A percentile compares a stretch with the other conserved stretches of the same genome.
phyloP scores from a whole-genome alignment of 2,113 vertebrate species.

The Mobula hypostoma region DNA sequence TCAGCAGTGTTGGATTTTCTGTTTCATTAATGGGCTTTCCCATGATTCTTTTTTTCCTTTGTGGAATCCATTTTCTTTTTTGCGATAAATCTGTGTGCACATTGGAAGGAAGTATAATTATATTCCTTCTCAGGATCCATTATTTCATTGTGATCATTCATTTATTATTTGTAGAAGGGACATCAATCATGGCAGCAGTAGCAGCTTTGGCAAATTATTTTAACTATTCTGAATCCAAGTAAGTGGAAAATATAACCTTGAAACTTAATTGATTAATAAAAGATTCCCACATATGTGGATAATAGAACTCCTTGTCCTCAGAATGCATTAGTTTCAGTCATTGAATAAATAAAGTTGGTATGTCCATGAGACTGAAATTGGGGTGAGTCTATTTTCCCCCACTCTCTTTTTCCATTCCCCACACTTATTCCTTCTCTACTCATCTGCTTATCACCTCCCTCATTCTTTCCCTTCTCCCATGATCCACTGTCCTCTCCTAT shows the following conservation, averaged over 20 bases:
- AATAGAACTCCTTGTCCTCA: slow-evolving; percentile 9
- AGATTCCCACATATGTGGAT: not conserved
- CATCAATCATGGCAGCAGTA: slow-evolving; percentile 27
- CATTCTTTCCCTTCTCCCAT: too few species aligned
- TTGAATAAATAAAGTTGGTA: not conserved
- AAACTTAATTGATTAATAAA: slow-evolving; percentile 25
- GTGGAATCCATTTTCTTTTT: not conserved
- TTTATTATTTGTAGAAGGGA: slow-evolving; percentile 27
- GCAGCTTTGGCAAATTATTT: slow-evolving; percentile 1
- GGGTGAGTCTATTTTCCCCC: not conserved
- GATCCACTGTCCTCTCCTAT: too few species aligned
- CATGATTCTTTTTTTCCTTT: not conserved
- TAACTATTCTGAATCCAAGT: not conserved
- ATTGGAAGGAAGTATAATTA: slow-evolving; percentile 31
- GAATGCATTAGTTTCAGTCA: not conserved
- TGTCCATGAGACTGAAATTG: not conserved
- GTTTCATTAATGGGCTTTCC: slow-evolving; percentile 15
- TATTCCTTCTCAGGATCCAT: not conserved
- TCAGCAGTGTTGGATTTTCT: not conserved
- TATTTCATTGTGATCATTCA: slow-evolving; percentile 27
- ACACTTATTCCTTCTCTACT: too few species aligned
- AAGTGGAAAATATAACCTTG: slow-evolving; percentile 2
- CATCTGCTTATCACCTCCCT: too few species aligned
- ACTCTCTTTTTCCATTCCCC: too few species aligned
- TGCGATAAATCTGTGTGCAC: slow-evolving; percentile 16